Conservation (phyloP, 2,113 vertebrate species). For the Galemys pyrenaicus region DNA sequence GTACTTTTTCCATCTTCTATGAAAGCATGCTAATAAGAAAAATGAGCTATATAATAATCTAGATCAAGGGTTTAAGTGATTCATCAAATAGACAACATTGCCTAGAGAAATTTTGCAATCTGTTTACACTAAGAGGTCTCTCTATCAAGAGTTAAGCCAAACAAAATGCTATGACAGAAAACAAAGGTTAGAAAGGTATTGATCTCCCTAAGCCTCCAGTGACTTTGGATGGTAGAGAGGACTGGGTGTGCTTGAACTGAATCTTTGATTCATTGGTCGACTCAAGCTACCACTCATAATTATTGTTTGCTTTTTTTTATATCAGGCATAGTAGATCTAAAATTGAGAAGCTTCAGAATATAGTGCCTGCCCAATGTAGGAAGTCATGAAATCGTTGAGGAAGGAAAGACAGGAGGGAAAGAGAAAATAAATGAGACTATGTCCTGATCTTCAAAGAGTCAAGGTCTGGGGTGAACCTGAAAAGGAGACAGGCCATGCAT, state of each 20-base stretch:
- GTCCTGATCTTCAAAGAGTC: neutral
- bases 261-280: neutral
- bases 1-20: neutral
- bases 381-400: neutral
- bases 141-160: neutral
- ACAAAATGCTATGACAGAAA: neutral
- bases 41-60: neutral
- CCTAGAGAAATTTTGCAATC: neutral
- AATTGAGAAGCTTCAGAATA: neutral
- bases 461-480: neutral
- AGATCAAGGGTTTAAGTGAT: neutral
- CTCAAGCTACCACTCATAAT: neutral
- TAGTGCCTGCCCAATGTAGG: neutral
- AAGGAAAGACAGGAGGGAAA: neutral
- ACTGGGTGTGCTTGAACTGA: neutral
- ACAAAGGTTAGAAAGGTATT: neutral
- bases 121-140: neutral
- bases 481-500: neutral
- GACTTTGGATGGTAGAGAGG: neutral
- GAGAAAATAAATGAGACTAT: neutral
- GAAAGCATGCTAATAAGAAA: neutral
- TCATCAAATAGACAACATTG: neutral
- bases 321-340: neutral
- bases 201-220: neutral
- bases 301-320: neutral